phyloP scores from a whole-genome alignment of 2,888 invertebrate species.

The Scaptomyza polygonia region DNA sequence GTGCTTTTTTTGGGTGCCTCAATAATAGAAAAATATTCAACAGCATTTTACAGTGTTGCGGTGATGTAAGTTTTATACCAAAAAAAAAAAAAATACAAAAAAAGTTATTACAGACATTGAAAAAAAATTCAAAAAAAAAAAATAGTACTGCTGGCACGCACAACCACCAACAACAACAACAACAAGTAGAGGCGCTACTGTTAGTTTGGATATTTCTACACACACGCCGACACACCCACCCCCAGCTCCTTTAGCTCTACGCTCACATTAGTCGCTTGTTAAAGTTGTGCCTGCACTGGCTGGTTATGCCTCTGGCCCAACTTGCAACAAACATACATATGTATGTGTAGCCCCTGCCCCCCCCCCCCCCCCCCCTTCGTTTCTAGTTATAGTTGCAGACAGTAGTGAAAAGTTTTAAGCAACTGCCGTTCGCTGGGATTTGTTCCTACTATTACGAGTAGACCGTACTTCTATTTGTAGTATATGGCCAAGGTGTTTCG shows the following conservation, averaged over 20 bases:
- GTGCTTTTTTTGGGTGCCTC: slow-evolving; percentile 22
- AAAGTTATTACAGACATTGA: slow-evolving; percentile 53
- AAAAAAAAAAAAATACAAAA: not conserved
- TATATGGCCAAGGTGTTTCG: slow-evolving; percentile 10
- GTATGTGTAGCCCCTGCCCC: not conserved
- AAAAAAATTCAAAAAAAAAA: slow-evolving; percentile 17
- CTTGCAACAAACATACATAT: not conserved
- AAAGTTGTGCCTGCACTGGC: slow-evolving; percentile 46
- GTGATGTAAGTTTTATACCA: slow-evolving; percentile 66
- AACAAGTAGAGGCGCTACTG: slow-evolving; percentile 1
- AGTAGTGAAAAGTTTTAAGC: slow-evolving; percentile 44
- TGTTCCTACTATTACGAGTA: slow-evolving; percentile 5
- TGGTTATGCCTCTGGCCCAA: slow-evolving; percentile 11
- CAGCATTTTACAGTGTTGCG: slow-evolving; percentile 73
- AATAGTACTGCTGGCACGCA: slow-evolving; percentile 55
- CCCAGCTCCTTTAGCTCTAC: slow-evolving; percentile 6
- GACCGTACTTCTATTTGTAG: not conserved
- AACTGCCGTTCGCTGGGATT: slow-evolving; percentile 44
- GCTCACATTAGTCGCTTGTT: slow-evolving; percentile 54
- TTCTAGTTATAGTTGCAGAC: slow-evolving; percentile 7
- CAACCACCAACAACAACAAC: not conserved
- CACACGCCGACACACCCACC: slow-evolving; percentile 17
- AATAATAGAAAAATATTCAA: slow-evolving; percentile 77
- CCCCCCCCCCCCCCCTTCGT: not conserved
- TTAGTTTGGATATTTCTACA: slow-evolving; percentile 29